Conservation (phyloP, 2,888 invertebrate species). For the Pecten maximus region DNA sequence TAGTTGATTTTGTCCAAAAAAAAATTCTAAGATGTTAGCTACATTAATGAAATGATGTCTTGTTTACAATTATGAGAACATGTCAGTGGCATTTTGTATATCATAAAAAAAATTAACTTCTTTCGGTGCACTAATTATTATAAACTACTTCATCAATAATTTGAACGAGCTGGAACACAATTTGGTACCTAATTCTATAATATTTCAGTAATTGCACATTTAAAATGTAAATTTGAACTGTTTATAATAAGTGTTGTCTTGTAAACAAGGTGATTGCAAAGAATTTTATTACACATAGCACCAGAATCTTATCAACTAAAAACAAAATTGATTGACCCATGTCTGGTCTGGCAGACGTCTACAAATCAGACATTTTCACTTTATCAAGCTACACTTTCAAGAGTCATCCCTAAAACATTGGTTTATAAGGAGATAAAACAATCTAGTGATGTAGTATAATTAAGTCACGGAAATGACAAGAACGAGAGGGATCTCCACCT, state of each 20-base stretch:
- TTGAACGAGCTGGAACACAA: not conserved
- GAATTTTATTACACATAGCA: not conserved
- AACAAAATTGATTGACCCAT: not conserved
- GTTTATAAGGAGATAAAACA: not conserved
- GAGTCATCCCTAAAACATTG: not conserved
- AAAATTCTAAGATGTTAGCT: not conserved
- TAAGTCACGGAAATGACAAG: no score
- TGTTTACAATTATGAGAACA: not conserved
- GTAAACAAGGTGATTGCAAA: conserved; percentile 3
- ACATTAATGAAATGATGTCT: not conserved
- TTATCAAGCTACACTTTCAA: not conserved
- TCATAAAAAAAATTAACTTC: not conserved
- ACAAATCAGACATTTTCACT: not conserved
- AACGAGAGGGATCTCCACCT: not conserved
- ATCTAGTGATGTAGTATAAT: not conserved
- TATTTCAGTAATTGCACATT: conserved; percentile 2
- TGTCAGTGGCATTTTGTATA: not conserved
- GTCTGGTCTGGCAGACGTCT: not conserved
- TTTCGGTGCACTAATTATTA: not conserved
- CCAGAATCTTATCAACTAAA: not conserved
- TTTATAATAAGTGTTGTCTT: not conserved
- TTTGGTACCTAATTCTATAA: not conserved
- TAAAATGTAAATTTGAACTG: not conserved
- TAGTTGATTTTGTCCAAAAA: no score
- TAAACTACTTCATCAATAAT: not conserved